Evolutionary conservation across 1,140 invertebrate genomes (phyloP).

Genomic region (Trachymyrmex septentrionalis): DNA sequence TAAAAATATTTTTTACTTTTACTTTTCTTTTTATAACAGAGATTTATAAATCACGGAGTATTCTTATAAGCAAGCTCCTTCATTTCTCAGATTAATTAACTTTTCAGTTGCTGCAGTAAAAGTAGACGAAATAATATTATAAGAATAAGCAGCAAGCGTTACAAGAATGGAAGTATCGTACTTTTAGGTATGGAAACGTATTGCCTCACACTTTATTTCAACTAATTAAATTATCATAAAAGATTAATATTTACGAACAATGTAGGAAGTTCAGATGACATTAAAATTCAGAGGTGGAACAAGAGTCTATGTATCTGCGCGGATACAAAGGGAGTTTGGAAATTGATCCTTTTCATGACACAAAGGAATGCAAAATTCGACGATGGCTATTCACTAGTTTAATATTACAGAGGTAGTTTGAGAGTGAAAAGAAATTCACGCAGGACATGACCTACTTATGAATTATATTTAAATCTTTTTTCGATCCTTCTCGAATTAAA

Average conservation of each 20-base stretch:
- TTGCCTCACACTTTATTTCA: not conserved
- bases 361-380: constrained; percentile 70
- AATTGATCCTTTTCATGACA: constrained; percentile 59
- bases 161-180: not conserved
- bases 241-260: constrained; percentile 22
- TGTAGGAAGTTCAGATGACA: constrained; percentile 6
- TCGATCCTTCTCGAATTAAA: not conserved
- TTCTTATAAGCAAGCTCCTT: not conserved
- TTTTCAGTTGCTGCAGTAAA: not conserved
- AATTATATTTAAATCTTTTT: constrained; percentile 3
- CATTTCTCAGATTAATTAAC: constrained; percentile 49
- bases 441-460: constrained; percentile 19
- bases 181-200: not conserved
- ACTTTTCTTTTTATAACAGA: constrained; percentile 2
- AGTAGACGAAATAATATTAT: not conserved
- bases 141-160: not conserved
- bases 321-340: constrained; percentile 34
- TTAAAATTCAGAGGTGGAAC: constrained; percentile 45
- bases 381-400: constrained; percentile 62
- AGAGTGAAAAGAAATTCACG: constrained; percentile 2
- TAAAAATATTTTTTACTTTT: constrained; percentile 29
- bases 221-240: constrained; percentile 20
- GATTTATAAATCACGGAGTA: constrained; percentile 8
- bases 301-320: constrained; percentile 2
- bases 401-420: constrained; percentile 41